Conservation (phyloP, 2,888 invertebrate genomes). For the Rhimphoctona megacephalus region DNA sequence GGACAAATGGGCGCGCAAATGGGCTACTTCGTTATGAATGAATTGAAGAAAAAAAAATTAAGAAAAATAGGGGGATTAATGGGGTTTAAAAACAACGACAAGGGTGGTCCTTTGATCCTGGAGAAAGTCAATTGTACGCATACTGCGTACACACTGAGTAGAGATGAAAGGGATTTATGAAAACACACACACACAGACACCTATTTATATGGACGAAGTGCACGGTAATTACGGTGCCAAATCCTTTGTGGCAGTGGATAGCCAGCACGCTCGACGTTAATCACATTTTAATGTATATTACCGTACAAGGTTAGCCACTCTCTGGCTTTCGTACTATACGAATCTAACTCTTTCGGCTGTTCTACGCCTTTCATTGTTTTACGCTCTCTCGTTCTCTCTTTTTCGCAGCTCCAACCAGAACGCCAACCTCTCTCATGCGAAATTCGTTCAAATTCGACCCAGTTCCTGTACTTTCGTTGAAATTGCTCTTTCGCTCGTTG, state of each 20-base stretch:
- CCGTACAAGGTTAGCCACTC: slow-evolving; percentile 41
- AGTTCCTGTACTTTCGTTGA: slow-evolving; percentile 16
- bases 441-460: slow-evolving; percentile 28
- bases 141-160: slow-evolving; percentile 20
- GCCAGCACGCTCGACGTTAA: slow-evolving; percentile 45
- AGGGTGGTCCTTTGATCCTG: slow-evolving; percentile 40
- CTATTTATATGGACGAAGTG: slow-evolving; percentile 46
- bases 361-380: slow-evolving; percentile 12
- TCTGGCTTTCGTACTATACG: slow-evolving; percentile 24
- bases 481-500: slow-evolving; percentile 44
- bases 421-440: neutral
- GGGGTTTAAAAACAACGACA: neutral
- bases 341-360: slow-evolving; percentile 35
- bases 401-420: neutral
- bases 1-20: neutral
- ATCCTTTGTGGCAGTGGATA: slow-evolving; percentile 62
- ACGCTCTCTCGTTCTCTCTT: neutral
- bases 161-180: slow-evolving; percentile 47
- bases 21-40: neutral
- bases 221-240: slow-evolving; percentile 58
- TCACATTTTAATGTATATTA: slow-evolving; percentile 65
- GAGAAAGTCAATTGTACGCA: slow-evolving; percentile 28
- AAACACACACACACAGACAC: neutral
- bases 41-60: neutral
- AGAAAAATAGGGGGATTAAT: neutral